Evolutionary conservation across 2,888 invertebrate genomes (phyloP).

Genomic region (Polydrusus tereticollis): DNA sequence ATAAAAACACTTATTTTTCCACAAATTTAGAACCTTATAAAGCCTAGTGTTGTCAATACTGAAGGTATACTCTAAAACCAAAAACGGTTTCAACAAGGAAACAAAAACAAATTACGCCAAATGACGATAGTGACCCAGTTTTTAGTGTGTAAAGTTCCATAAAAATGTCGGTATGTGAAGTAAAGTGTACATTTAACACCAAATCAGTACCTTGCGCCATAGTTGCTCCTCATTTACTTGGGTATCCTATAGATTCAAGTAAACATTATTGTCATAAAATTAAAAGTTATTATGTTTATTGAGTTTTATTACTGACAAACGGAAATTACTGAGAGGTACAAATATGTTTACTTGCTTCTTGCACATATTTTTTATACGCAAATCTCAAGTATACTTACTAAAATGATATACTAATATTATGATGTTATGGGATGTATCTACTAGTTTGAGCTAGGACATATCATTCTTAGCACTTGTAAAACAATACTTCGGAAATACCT

Average conservation of each 20-base stretch:
- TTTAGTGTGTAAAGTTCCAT: background rate
- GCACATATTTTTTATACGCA: too few species aligned
- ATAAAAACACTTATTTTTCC: background rate
- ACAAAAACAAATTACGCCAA: background rate
- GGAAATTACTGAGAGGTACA: background rate
- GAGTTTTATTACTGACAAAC: background rate
- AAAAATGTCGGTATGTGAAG: background rate
- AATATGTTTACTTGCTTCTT: background rate
- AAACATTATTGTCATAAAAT: slow-evolving; percentile 6
- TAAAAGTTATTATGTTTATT: background rate
- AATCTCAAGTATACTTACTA: too few species aligned
- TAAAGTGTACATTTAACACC: slow-evolving; percentile 2
- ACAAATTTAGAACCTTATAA: background rate
- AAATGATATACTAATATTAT: too few species aligned
- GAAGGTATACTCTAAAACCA: background rate
- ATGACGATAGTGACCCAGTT: slow-evolving; percentile 2
- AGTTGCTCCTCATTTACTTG: background rate
- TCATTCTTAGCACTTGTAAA: too few species aligned
- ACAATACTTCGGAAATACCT: too few species aligned
- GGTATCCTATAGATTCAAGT: background rate
- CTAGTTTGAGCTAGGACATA: too few species aligned
- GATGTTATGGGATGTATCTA: too few species aligned
- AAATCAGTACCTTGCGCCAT: slow-evolving; percentile 12
- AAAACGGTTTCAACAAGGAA: background rate
- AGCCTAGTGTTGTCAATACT: background rate